Base-by-base conservation (phyloP, 2,797 vertebrate species). In the Pangasius djambal region DNA sequence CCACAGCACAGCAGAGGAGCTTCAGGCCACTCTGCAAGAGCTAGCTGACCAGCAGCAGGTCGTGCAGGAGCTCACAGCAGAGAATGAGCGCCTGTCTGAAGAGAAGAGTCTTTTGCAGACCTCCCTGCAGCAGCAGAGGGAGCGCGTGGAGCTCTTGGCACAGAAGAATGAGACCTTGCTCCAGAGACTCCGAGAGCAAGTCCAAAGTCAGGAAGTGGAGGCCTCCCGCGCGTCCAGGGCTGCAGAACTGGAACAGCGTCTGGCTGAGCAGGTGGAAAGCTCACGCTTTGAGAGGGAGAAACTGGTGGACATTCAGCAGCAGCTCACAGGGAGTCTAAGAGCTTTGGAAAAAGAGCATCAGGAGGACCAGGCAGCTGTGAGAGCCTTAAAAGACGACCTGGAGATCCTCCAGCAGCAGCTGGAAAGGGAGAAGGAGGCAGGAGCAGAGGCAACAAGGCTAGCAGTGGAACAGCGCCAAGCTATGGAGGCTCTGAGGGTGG, bases 21-120 rank as follows among this genome's bases (percentile, higher is more conserved):
- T 99, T 25, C 98, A 99, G 93, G 99, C 99, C 15, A 99, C 99
- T 0, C 88, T 99, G 83, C 98, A 99, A 92, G 99, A 99, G 91
- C 93, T 99, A 16, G 97, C 98, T 0, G 98, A 99, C 93, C 99
- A 99, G 93, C 98, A 99, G 91, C 98, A 98, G 90, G 96, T 99
- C 94, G 97, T 99, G 20, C 98, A 98, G 94, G 98, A 99, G 92
- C 93, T 99, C 92, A 99, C 98, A 0, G 94, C 97, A 0, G 98
- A 99, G 93, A 99, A 98, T 0, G 98, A 99, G 94, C 98, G 97
- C 18, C 94, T 99, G 63, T 94, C 93, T 0, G 97, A 97, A 25
- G 98, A 99, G 92, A 99, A 98, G 92, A 95, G 96, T n/a, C 95
- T 98, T 57, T 92, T 99, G 91, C 98, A 99, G 94, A 96, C 96